Evolutionary conservation across 2,888 invertebrate species (phyloP).

Genomic region (Malachius bipustulatus): DNA sequence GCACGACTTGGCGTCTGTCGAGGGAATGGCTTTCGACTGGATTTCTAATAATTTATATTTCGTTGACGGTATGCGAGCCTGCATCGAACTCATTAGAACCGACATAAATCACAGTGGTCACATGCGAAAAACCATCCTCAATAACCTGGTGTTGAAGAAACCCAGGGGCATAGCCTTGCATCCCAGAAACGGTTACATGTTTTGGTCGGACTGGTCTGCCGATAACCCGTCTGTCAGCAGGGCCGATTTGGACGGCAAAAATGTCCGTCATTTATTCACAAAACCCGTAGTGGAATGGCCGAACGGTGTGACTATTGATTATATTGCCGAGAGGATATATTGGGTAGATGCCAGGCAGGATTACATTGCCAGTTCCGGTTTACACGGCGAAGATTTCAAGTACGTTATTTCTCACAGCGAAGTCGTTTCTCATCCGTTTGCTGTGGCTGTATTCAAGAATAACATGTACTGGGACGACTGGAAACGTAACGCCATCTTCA

Average conservation of each 20-base stretch:
- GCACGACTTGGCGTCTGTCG: constrained; percentile 64
- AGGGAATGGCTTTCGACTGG: constrained; percentile 86
- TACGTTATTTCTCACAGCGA: constrained; percentile 49
- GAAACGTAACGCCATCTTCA: constrained; percentile 66
- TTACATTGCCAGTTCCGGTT: constrained; percentile 56
- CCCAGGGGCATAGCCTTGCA: constrained; percentile 61
- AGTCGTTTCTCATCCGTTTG: constrained; percentile 71
- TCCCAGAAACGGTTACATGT: constrained; percentile 66
- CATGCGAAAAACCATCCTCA: constrained; percentile 67
- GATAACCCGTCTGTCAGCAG: constrained; percentile 66
- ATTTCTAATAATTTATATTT: constrained; percentile 77
- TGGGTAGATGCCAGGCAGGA: constrained; percentile 81
- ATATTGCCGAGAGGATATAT: constrained; percentile 67
- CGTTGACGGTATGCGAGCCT: constrained; percentile 66
- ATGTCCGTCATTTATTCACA: constrained; percentile 52
- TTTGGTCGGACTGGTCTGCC: constrained; percentile 83
- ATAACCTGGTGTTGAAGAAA: constrained; percentile 43
- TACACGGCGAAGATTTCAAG: constrained; percentile 40
- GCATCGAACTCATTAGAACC: constrained; percentile 71
- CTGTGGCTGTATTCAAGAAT: constrained; percentile 74
- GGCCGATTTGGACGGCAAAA: constrained; percentile 66
- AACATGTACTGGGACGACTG: constrained; percentile 86
- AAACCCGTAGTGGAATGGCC: constrained; percentile 68
- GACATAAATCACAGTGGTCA: constrained; percentile 49
- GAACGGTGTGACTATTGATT: constrained; percentile 77